These are phyloP conservation scores for Dipodomys spectabilis DNA, from an alignment of 2,113 vertebrate species.

Conservation along the genomic window DNA sequence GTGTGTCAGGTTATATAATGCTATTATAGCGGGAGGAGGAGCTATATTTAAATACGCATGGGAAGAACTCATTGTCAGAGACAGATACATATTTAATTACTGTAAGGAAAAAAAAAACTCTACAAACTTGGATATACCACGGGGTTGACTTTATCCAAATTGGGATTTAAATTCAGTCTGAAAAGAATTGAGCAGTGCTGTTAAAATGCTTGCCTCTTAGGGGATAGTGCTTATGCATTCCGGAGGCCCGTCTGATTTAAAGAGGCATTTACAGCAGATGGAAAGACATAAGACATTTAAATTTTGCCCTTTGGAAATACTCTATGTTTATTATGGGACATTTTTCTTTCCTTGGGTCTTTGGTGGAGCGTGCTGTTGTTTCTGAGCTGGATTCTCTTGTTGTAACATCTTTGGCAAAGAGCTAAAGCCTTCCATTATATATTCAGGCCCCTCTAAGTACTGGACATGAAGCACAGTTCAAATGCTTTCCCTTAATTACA, in stretches of 20 bases:
- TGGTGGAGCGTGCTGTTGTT: rapidly evolving
- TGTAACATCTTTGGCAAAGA: neutral
- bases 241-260: neutral
- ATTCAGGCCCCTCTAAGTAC: neutral
- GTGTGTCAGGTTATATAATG: slow-evolving; percentile 55
- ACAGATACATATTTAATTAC: slow-evolving; percentile 68
- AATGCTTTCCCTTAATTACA: neutral
- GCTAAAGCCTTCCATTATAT: neutral
- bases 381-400: neutral
- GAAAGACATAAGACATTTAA: slow-evolving; percentile 14
- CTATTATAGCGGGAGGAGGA: slow-evolving; percentile 25
- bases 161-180: slow-evolving; percentile 60
- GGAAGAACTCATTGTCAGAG: slow-evolving; percentile 61
- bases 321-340: neutral
- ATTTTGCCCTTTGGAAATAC: slow-evolving; percentile 26
- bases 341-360: neutral
- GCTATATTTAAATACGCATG: slow-evolving; percentile 63
- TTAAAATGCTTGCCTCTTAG: slow-evolving; percentile 50
- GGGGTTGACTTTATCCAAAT: slow-evolving; percentile 71
- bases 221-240: neutral
- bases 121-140: slow-evolving; percentile 36
- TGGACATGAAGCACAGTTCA: rapidly evolving
- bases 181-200: slow-evolving; percentile 54
- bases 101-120: slow-evolving; percentile 14
- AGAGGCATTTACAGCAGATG: slow-evolving; percentile 38